Conservation (phyloP, 1,140 invertebrate species). For the Procambarus clarkii region DNA sequence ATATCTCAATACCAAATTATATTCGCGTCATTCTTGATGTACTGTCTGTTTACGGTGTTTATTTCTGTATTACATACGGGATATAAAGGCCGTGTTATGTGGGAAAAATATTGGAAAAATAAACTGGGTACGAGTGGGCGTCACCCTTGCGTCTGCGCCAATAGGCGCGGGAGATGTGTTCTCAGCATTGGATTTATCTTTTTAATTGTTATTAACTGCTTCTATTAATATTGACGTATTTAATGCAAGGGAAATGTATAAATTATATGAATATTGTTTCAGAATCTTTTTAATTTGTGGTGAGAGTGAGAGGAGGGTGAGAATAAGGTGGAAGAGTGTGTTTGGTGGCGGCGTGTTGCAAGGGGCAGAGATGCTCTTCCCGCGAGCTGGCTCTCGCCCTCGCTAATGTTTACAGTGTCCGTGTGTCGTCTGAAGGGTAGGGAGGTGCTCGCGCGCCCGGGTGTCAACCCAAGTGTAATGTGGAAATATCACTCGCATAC, state of each 20-base stretch:
- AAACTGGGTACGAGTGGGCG: slow-evolving; percentile 42
- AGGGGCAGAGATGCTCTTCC: slow-evolving; percentile 32
- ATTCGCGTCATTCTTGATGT: not conserved
- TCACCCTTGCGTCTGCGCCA: slow-evolving; percentile 65
- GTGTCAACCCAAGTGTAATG: slow-evolving; percentile 47
- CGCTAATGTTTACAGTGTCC: slow-evolving; percentile 63
- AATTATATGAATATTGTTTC: not conserved
- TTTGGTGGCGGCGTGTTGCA: slow-evolving; percentile 20
- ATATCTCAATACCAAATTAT: not conserved
- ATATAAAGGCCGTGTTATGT: not conserved
- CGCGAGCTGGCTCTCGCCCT: slow-evolving; percentile 23
- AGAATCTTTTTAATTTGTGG: not conserved
- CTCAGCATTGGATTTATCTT: not conserved
- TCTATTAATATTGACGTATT: not conserved
- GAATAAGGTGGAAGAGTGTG: not conserved
- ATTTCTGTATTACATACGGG: not conserved
- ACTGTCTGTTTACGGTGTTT: not conserved
- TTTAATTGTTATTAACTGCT: not conserved
- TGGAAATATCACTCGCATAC: slow-evolving; percentile 39
- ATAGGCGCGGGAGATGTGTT: not conserved
- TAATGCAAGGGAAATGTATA: not conserved
- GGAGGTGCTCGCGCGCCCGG: slow-evolving; percentile 37
- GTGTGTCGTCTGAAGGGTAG: slow-evolving; percentile 47
- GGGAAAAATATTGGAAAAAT: slow-evolving; percentile 47
- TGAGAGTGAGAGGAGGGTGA: not conserved